phyloP scores from a whole-genome alignment of 2,797 vertebrate genomes.

The Knipowitschia caucasica region DNA sequence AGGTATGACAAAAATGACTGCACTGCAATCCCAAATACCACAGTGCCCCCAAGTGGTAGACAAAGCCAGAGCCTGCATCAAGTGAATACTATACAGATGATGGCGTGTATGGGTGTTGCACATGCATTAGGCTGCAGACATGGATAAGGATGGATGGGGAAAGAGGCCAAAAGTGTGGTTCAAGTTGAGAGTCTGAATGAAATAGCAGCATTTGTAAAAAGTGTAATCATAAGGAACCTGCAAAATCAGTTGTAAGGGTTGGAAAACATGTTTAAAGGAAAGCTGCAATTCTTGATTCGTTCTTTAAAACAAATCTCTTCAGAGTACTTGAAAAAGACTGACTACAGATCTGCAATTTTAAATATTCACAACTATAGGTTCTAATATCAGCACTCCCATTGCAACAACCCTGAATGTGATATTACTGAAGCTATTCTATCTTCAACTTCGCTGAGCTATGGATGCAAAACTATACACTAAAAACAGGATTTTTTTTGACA shows the following conservation, averaged over 20 bases:
- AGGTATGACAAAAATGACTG: constrained; percentile 5
- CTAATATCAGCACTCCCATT: too few relatives aligned
- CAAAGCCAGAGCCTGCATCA: constrained; percentile 6
- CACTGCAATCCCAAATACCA: constrained; percentile 55
- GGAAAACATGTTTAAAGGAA: constrained; percentile 35
- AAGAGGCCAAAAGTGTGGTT: constrained; percentile 47
- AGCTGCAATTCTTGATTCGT: neutral
- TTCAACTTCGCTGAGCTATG: too few relatives aligned
- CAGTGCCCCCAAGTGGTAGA: constrained; percentile 73
- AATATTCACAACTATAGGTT: too few relatives aligned
- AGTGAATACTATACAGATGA: neutral
- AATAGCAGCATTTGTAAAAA: constrained; percentile 25
- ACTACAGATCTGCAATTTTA: too few relatives aligned
- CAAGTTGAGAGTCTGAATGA: constrained; percentile 28
- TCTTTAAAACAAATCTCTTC: too few relatives aligned
- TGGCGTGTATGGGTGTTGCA: constrained; percentile 9
- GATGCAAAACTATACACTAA: too few relatives aligned
- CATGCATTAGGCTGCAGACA: constrained; percentile 11
- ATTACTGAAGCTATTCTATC: too few relatives aligned
- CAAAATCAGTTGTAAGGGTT: constrained; percentile 18
- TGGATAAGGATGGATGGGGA: constrained; percentile 45
- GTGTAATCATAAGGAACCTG: constrained; percentile 27
- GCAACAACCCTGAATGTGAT: too few relatives aligned
- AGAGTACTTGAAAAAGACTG: too few relatives aligned
- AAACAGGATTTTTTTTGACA: too few relatives aligned